Evolutionary conservation across 30 jellyfish, hydroid and myxozoan species (phyloP).

Genomic region (Rhopilema esculentum): DNA sequence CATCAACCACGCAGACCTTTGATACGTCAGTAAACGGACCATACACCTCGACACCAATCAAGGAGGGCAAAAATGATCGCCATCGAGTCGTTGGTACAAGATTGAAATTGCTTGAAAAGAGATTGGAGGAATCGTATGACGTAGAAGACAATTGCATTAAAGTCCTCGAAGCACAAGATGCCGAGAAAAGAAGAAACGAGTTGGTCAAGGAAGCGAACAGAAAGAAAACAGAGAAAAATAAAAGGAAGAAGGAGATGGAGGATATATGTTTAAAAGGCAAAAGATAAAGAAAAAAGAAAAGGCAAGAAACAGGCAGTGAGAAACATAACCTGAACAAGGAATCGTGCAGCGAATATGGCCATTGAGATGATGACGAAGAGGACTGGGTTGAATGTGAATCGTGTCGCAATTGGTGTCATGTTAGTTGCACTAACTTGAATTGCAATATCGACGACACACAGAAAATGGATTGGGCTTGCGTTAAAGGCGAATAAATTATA

Average conservation of each 20-base stretch:
- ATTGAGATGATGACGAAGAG: not conserved
- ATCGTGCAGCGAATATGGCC: slow-evolving; percentile 1
- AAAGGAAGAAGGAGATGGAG: slow-evolving; percentile 6
- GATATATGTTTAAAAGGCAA: not conserved
- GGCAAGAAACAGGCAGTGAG: not conserved
- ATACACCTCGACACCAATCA: slow-evolving; percentile 15
- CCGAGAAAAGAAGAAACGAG: not conserved
- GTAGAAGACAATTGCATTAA: slow-evolving; percentile 7
- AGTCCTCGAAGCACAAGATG: slow-evolving; percentile 23
- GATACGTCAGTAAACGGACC: slow-evolving; percentile 3
- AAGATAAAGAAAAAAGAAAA: not conserved
- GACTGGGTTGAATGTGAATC: slow-evolving; percentile 4
- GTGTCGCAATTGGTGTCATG: not conserved
- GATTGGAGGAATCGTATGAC: slow-evolving; percentile 40
- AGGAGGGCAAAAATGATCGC: slow-evolving; percentile 1
- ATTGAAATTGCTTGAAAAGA: slow-evolving; percentile 2
- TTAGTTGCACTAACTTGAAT: slow-evolving; percentile 21
- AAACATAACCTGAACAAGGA: not conserved
- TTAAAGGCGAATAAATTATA: not conserved
- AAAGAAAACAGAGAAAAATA: not conserved
- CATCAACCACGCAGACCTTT: not conserved
- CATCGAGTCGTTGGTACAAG: slow-evolving; percentile 2
- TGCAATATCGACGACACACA: slow-evolving; percentile 1
- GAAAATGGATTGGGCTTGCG: slow-evolving; percentile 15
- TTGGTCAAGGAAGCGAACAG: slow-evolving; percentile 2